Evolutionary conservation across 2,888 invertebrate species (phyloP).

Genomic region (Perdita meconis): DNA sequence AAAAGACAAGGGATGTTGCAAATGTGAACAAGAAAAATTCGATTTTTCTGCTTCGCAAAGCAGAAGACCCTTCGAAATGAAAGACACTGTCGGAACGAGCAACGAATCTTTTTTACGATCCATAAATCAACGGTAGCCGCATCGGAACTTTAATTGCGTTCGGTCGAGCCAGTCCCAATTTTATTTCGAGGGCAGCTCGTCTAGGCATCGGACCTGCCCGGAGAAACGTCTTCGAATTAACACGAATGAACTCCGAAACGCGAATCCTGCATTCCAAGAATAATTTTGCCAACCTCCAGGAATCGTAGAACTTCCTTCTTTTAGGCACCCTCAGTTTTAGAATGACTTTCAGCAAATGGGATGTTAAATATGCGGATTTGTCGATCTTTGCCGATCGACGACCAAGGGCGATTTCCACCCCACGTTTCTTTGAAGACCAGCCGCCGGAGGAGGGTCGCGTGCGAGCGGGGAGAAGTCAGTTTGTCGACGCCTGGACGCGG

Average conservation of each 20-base stretch:
- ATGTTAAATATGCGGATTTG: background rate
- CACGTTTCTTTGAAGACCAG: slow-evolving; percentile 26
- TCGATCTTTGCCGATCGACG: background rate
- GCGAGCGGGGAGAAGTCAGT: slow-evolving; percentile 35
- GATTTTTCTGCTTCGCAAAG: too few species aligned
- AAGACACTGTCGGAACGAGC: slow-evolving; percentile 59
- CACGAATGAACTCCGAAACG: too few species aligned
- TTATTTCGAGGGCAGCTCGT: slow-evolving; percentile 29
- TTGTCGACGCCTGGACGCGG: slow-evolving; percentile 30
- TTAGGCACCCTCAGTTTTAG: background rate
- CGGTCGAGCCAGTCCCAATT: slow-evolving; percentile 66
- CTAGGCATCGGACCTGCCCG: slow-evolving; percentile 15
- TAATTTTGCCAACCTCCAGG: background rate
- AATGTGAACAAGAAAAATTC: too few species aligned
- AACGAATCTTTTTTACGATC: slow-evolving; percentile 61
- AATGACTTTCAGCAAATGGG: background rate
- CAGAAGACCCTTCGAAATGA: too few species aligned
- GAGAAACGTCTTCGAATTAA: slow-evolving; percentile 28
- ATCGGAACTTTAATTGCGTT: slow-evolving; percentile 74
- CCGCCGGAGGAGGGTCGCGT: slow-evolving; percentile 1
- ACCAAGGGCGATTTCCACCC: slow-evolving; percentile 24
- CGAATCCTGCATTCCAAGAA: slow-evolving; percentile 10
- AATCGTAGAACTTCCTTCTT: background rate
- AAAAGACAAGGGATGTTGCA: too few species aligned
- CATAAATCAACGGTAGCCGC: slow-evolving; percentile 67